These are phyloP conservation scores for Stenolophus ochropezus DNA, from an alignment of 2,888 invertebrate species.

Conservation along the genomic window DNA sequence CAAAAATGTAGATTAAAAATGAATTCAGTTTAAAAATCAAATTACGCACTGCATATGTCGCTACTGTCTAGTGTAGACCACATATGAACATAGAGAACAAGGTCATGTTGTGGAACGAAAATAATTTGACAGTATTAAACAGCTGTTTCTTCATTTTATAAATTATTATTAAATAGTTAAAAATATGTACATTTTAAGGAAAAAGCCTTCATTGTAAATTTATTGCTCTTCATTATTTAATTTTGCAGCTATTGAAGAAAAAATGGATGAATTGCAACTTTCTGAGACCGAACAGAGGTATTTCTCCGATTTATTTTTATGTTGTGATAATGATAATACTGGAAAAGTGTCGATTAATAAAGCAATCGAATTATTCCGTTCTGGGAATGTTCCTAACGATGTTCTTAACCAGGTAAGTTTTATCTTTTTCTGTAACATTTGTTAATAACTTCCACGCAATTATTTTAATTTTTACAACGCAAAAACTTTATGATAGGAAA, in stretches of 20 bases:
- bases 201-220: slow-evolving; percentile 4
- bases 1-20: background rate
- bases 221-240: background rate
- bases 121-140: slow-evolving; percentile 60
- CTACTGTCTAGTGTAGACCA: background rate
- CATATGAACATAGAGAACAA: slow-evolving; percentile 25
- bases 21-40: background rate
- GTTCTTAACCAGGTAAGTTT: slow-evolving; percentile 82
- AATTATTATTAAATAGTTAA: slow-evolving; percentile 47
- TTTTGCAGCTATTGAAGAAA: slow-evolving; percentile 65
- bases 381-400: slow-evolving; percentile 85
- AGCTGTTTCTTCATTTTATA: slow-evolving; percentile 57
- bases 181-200: slow-evolving; percentile 16
- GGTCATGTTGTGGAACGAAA: slow-evolving; percentile 58
- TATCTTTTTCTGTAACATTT: background rate
- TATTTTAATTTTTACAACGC: background rate
- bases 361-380: slow-evolving; percentile 85
- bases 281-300: slow-evolving; percentile 88
- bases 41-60: background rate
- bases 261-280: slow-evolving; percentile 87
- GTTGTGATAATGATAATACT: slow-evolving; percentile 87
- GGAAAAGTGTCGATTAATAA: slow-evolving; percentile 86
- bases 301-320: slow-evolving; percentile 88
- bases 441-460: background rate
- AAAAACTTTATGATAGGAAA: background rate